Conservation (phyloP, 2,113 vertebrate genomes). For the Thunnus maccoyii region DNA sequence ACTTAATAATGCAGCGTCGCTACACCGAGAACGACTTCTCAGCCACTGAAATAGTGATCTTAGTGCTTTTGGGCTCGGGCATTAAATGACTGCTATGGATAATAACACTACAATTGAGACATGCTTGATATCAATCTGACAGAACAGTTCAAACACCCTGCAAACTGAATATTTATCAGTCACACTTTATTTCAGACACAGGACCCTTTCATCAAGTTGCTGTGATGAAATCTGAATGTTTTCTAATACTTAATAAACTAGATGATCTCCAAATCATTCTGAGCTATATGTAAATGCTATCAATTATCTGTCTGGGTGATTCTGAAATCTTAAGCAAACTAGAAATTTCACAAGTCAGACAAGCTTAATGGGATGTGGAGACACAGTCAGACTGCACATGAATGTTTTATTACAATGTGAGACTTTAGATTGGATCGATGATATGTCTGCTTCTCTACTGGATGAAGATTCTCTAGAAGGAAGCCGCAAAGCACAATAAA, state of each 20-base stretch:
- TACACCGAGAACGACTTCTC: slow-evolving; percentile 41
- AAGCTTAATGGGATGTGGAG: slow-evolving; percentile 34
- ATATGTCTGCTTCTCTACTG: slow-evolving; percentile 15
- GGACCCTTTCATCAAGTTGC: slow-evolving; percentile 48
- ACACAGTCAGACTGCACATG: neutral
- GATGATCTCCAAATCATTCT: slow-evolving; percentile 44
- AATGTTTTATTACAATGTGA: slow-evolving; percentile 61
- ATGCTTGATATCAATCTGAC: slow-evolving; percentile 55
- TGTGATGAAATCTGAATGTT: slow-evolving; percentile 56
- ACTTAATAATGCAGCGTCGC: slow-evolving; percentile 58
- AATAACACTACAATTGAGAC: slow-evolving; percentile 56
- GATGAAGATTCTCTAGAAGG: slow-evolving; percentile 18
- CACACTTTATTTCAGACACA: slow-evolving; percentile 55
- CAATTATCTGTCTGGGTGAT: slow-evolving; percentile 52
- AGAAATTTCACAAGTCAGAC: slow-evolving; percentile 44
- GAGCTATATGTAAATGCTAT: slow-evolving; percentile 46
- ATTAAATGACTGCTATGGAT: slow-evolving; percentile 49
- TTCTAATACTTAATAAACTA: slow-evolving; percentile 65
- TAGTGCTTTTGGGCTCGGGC: slow-evolving; percentile 22
- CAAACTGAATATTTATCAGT: slow-evolving; percentile 59
- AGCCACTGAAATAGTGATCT: slow-evolving; percentile 30
- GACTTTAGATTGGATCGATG: slow-evolving; percentile 56
- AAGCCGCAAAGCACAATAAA: slow-evolving; percentile 34
- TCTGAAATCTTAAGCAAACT: slow-evolving; percentile 49
- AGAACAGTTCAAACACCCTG: slow-evolving; percentile 48